Evolutionary conservation across 2,113 vertebrate genomes (phyloP), one percentile per base, ranked within the genome.

Genomic region (Calidris pugnax): DNA sequence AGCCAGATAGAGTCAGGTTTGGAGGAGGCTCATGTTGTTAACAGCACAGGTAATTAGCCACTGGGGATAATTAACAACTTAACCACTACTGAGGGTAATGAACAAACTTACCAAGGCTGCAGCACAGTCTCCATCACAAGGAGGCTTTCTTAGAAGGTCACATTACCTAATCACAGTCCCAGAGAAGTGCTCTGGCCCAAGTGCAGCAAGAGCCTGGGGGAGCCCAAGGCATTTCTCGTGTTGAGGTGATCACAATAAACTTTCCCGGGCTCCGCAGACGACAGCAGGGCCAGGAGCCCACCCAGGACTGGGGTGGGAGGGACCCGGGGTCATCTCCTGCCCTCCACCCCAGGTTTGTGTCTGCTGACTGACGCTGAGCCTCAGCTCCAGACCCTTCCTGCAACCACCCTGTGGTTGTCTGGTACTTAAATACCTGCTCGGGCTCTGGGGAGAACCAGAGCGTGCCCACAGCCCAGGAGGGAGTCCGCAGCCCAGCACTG

Each of bases 31-130:
- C 91, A 35, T 22, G 48, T 56, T 87, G 92, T 95, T 90, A 95
- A 77, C 59, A 93, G 75, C 86, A 67, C 85, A 92, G 89, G 90
- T 93, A 95, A 97, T 97, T 93, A 93, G 80, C 64, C 88, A 74
- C 83, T 39, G 47, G 56, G 39, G 90, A 89, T 96, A 89, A 91
- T 89, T 86, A 95, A 83, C 90, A 95, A 78, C 95, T 90, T 75
- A 78, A 60, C 89, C 64, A 75, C 56, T 64, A 89, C 41, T 14
- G 26, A 93, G 71, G 85, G 81, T 24, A 95, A 85, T 14, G 37
- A 87, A 72, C 47, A 82, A 75, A 90, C 81, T 63, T 63, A 74
- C 37, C 69, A 55, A 82, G 92, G 87, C 76, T 85, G 64, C 73
- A 51, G 50, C 57, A 93, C 28, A 67, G 72, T 30, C 55, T 77